A percentile compares a stretch with the other conserved stretches of the same genome.
Evolutionary conservation across 2,888 invertebrate genomes (phyloP).

Genomic region (Ormia ochracea): DNA sequence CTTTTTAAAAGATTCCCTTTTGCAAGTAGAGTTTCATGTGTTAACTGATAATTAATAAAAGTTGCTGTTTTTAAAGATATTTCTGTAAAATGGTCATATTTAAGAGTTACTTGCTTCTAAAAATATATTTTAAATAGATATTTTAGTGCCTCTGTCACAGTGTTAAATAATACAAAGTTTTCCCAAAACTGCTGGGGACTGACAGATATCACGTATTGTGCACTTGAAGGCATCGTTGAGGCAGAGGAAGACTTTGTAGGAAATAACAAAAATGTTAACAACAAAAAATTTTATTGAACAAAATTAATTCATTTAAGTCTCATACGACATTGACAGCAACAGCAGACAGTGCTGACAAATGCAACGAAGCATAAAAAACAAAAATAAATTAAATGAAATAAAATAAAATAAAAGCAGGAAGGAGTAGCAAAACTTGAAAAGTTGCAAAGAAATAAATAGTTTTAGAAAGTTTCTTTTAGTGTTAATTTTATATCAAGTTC

Average conservation of each 20-base stretch:
- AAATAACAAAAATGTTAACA: not conserved
- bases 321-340: conserved; percentile 24
- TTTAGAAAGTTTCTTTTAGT: conserved; percentile 25
- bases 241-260: not conserved
- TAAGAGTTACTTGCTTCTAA: no score
- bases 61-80: no score
- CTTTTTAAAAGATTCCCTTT: no score
- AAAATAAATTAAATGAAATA: conserved; percentile 1
- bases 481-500: conserved; percentile 27
- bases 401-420: conserved; percentile 5
- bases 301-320: conserved; percentile 56
- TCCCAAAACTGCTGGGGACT: not conserved
- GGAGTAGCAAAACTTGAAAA: not conserved
- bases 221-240: not conserved
- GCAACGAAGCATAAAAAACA: not conserved
- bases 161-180: not conserved
- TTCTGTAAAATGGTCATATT: no score
- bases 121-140: no score
- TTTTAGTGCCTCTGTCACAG: no score
- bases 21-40: no score
- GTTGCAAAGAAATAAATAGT: conserved; percentile 24
- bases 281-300: conserved; percentile 13
- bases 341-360: conserved; percentile 32
- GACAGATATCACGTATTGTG: not conserved
- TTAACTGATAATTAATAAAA: no score